phyloP scores from a whole-genome alignment of 2,888 invertebrate genomes.

The Torymus aiolomorphi region DNA sequence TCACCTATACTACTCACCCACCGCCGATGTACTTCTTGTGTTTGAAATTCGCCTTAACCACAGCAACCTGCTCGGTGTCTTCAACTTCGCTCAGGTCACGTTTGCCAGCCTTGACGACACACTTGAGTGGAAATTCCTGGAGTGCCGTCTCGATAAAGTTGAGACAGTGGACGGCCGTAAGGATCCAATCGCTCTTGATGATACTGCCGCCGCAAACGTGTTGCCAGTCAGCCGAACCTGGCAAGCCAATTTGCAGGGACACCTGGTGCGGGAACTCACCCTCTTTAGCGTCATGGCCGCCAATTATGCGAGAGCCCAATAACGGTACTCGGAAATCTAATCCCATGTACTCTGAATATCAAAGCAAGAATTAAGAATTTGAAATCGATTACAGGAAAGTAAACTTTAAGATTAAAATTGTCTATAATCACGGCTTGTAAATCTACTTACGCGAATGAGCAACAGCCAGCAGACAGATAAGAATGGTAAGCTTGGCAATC shows the following conservation, averaged over 20 bases:
- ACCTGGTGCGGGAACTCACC: slow-evolving; percentile 76
- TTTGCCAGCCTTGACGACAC: too few relatives aligned
- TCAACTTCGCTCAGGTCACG: too few relatives aligned
- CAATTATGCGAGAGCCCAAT: slow-evolving; percentile 59
- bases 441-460: slow-evolving; percentile 24
- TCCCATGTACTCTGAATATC: too few relatives aligned
- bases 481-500: not conserved
- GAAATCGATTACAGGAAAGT: not conserved
- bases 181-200: not conserved
- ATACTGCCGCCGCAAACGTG: slow-evolving; percentile 74
- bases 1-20: too few relatives aligned
- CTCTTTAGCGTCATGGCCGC: slow-evolving; percentile 68
- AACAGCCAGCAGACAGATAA: slow-evolving; percentile 21
- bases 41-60: too few relatives aligned
- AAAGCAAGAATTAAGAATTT: not conserved
- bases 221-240: slow-evolving; percentile 56
- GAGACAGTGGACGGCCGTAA: too few relatives aligned
- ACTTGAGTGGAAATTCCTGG: too few relatives aligned
- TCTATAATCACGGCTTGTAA: not conserved
- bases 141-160: too few relatives aligned
- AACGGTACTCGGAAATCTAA: not conserved
- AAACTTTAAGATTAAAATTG: not conserved
- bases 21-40: too few relatives aligned
- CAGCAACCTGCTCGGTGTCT: too few relatives aligned
- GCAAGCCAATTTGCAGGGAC: slow-evolving; percentile 72